Evolutionary conservation across 2,888 invertebrate species (phyloP).

Genomic region (Diadromus collaris): DNA sequence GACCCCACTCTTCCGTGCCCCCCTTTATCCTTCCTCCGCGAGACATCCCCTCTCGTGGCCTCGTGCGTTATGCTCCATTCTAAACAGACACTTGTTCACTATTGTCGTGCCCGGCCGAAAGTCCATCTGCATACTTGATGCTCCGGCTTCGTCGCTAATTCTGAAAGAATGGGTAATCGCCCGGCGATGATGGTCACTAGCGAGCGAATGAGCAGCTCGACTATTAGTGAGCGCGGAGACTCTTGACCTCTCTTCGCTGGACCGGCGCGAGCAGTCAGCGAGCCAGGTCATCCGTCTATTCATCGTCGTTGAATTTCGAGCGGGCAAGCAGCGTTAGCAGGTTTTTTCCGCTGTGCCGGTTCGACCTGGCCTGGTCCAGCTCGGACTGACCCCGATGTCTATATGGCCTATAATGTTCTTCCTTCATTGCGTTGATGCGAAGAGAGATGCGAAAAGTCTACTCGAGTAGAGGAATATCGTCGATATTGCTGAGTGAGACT

Average conservation of each 20-base stretch:
- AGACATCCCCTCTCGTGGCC: constrained; percentile 33
- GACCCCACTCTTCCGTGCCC: constrained; percentile 33
- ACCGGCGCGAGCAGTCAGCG: constrained; percentile 3
- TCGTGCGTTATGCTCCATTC: constrained; percentile 35
- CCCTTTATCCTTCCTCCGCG: constrained; percentile 35
- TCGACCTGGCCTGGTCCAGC: background rate
- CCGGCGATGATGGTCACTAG: constrained; percentile 54
- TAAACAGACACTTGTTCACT: constrained; percentile 49
- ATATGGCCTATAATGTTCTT: background rate
- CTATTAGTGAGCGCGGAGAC: constrained; percentile 41
- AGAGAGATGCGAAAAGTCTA: background rate
- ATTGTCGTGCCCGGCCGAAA: constrained; percentile 40
- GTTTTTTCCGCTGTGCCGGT: constrained; percentile 1
- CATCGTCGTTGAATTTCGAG: constrained; percentile 19
- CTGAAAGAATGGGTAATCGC: constrained; percentile 76
- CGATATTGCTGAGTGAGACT: background rate
- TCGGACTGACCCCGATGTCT: background rate
- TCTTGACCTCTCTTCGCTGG: constrained; percentile 47
- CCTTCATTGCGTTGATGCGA: constrained; percentile 3
- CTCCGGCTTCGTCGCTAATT: constrained; percentile 69
- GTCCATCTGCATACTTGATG: constrained; percentile 67
- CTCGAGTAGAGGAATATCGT: background rate
- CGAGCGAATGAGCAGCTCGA: constrained; percentile 25
- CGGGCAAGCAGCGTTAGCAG: background rate
- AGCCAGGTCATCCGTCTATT: constrained; percentile 24